phyloP scores from a whole-genome alignment of 2,888 invertebrate genomes.

The Eilema sororculum region DNA sequence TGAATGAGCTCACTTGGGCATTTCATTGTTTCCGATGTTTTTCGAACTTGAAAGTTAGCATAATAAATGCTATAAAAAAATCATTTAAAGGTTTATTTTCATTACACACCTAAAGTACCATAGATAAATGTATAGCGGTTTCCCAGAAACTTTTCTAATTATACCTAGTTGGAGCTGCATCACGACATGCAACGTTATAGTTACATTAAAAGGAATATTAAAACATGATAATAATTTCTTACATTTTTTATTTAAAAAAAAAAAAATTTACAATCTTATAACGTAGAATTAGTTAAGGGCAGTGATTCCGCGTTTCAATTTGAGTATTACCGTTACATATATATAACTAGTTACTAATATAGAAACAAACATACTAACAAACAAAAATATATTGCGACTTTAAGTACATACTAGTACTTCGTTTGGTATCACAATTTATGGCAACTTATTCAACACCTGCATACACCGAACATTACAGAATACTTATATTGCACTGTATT shows the following conservation, averaged over 20 bases:
- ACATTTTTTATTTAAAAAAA: slow-evolving; percentile 60
- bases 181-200: background rate
- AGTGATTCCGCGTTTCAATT: slow-evolving; percentile 74
- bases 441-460: slow-evolving; percentile 63
- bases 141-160: too few species aligned
- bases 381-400: slow-evolving; percentile 52
- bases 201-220: slow-evolving; percentile 10
- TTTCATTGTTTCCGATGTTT: too few species aligned
- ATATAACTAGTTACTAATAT: slow-evolving; percentile 52
- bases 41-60: too few species aligned
- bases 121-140: background rate
- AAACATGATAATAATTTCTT: slow-evolving; percentile 6
- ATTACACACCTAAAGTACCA: too few species aligned
- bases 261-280: slow-evolving; percentile 71
- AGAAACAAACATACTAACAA: slow-evolving; percentile 53
- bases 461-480: slow-evolving; percentile 33
- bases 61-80: too few species aligned
- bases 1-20: too few species aligned
- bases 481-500: slow-evolving; percentile 7
- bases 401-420: slow-evolving; percentile 51
- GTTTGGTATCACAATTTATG: slow-evolving; percentile 85
- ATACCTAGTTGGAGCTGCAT: too few species aligned
- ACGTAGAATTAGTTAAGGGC: slow-evolving; percentile 80
- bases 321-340: slow-evolving; percentile 77
- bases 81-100: too few species aligned